Conservation (phyloP, 2,888 invertebrate genomes). For the Elaeidobius kamerunicus region DNA sequence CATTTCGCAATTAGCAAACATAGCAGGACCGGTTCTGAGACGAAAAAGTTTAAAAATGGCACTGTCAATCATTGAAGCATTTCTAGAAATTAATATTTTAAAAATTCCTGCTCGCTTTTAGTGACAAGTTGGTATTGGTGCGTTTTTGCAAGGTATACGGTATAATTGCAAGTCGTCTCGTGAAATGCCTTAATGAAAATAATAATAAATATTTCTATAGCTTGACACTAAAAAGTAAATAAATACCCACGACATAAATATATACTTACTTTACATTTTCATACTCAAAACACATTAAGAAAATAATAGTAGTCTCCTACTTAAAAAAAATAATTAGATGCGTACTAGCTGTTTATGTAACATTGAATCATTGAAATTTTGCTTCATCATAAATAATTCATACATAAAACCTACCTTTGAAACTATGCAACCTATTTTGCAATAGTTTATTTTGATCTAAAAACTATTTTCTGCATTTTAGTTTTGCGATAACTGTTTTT, state of each 20-base stretch:
- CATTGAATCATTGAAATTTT: too few relatives aligned
- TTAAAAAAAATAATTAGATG: too few relatives aligned
- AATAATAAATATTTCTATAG: too few relatives aligned
- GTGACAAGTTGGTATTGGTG: background rate
- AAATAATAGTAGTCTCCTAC: too few relatives aligned
- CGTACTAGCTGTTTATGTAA: too few relatives aligned
- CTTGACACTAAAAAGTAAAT: too few relatives aligned
- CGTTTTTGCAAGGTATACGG: background rate
- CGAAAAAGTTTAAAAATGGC: constrained; percentile 18
- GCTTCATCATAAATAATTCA: too few relatives aligned
- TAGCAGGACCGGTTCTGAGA: constrained; percentile 11
- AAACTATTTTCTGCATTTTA: background rate
- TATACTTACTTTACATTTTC: too few relatives aligned
- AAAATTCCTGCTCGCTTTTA: background rate
- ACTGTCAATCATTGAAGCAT: constrained; percentile 16
- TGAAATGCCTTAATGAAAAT: too few relatives aligned
- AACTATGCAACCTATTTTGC: background rate
- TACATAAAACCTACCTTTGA: constrained; percentile 1
- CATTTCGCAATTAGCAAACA: constrained; percentile 21
- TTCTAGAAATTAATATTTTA: background rate
- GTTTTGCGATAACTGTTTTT: background rate
- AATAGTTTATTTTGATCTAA: background rate
- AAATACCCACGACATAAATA: too few relatives aligned
- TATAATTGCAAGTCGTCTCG: too few relatives aligned
- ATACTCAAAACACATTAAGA: too few relatives aligned